Conservation (phyloP, 2,888 invertebrate species). For the Xylota segnis region DNA sequence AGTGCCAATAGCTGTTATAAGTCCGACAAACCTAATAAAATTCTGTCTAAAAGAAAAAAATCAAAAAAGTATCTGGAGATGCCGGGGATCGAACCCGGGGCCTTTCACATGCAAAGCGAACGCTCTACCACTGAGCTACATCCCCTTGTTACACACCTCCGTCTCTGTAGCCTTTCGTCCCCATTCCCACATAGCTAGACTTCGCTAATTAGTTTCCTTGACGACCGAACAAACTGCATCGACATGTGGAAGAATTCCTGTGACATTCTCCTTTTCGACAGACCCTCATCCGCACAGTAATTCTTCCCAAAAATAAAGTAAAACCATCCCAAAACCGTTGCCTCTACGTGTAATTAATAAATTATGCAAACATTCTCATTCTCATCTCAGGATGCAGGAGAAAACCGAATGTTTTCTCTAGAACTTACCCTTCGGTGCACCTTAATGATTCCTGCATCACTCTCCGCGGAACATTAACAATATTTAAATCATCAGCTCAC, state of each 20-base stretch:
- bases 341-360: slow-evolving; percentile 33
- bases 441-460: slow-evolving; percentile 39
- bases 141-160: slow-evolving; percentile 85
- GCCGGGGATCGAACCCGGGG: slow-evolving; percentile 99
- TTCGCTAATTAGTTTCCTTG: background rate
- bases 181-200: background rate
- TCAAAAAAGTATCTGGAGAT: slow-evolving; percentile 88
- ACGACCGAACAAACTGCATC: background rate
- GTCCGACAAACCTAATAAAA: background rate
- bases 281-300: background rate
- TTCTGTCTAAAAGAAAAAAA: slow-evolving; percentile 1
- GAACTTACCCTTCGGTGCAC: slow-evolving; percentile 33
- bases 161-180: background rate
- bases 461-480: slow-evolving; percentile 54
- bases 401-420: background rate
- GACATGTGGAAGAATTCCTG: background rate
- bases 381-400: background rate
- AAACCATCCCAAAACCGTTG: background rate
- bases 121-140: slow-evolving; percentile 99
- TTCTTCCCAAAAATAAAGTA: background rate
- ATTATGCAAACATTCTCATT: slow-evolving; percentile 1
- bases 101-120: slow-evolving; percentile 99
- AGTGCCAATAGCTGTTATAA: too few species aligned
- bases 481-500: slow-evolving; percentile 45
- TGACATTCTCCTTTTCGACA: background rate